Evolutionary conservation across 2,888 invertebrate species (phyloP).

Genomic region (Pollenia griseotomentosa): DNA sequence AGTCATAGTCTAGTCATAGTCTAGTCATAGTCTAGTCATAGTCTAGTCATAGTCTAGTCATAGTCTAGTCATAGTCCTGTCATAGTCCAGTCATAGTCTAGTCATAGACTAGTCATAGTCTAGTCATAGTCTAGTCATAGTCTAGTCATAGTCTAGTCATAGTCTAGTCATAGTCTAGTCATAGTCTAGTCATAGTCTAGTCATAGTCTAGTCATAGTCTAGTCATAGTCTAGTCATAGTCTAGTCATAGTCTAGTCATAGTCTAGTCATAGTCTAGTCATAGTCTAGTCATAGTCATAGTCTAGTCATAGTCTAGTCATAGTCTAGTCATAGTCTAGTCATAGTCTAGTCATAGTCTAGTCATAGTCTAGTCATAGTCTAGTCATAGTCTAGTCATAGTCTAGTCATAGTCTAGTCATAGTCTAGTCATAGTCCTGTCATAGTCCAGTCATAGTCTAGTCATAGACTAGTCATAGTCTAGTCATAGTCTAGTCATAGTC

Average conservation of each 20-base stretch:
- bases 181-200: neutral
- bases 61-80: conserved; percentile 9
- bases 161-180: neutral
- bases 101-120: conserved; percentile 9
- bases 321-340: neutral
- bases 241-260: neutral
- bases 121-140: conserved; percentile 8
- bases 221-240: neutral
- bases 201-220: neutral
- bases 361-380: conserved; percentile 15
- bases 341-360: conserved; percentile 4
- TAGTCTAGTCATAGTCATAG: neutral
- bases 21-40: conserved; percentile 11
- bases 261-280: neutral
- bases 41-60: conserved; percentile 1
- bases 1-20: conserved; percentile 2
- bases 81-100: conserved; percentile 10
- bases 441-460: conserved; percentile 18
- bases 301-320: neutral
- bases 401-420: conserved; percentile 17
- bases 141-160: conserved; percentile 16
- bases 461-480: conserved; percentile 16
- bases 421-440: conserved; percentile 13
- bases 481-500: conserved; percentile 11
- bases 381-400: conserved; percentile 15